Conservation (phyloP, 2,888 invertebrate genomes). For the Pachycephus smyrnensis region DNA sequence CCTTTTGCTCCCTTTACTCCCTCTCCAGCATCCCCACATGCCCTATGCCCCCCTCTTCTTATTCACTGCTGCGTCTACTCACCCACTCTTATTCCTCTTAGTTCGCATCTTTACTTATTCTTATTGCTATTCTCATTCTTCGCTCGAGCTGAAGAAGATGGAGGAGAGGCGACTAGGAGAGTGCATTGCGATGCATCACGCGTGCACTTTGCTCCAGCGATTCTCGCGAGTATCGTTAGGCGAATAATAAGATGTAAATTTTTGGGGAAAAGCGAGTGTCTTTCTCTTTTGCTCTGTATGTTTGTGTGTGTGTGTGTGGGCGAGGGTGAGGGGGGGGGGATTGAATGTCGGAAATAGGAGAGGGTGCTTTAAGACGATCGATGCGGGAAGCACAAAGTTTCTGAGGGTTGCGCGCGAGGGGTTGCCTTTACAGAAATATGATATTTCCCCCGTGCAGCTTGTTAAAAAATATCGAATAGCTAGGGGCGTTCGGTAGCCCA, state of each 20-base stretch:
- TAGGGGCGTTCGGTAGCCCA: not conserved
- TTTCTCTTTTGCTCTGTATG: no score
- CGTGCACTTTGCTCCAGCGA: no score
- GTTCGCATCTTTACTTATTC: no score
- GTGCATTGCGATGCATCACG: no score
- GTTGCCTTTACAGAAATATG: constrained; percentile 56
- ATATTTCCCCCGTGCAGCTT: constrained; percentile 51
- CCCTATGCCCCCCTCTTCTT: not conserved
- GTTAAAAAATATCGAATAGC: constrained; percentile 57
- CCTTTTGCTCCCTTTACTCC: constrained; percentile 23
- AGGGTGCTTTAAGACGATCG: constrained; percentile 54
- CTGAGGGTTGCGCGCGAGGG: constrained; percentile 14
- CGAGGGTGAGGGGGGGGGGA: not conserved
- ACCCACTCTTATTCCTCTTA: no score
- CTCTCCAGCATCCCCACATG: constrained; percentile 6
- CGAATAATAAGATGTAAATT: constrained; percentile 19
- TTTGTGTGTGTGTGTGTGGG: no score
- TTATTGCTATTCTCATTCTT: no score
- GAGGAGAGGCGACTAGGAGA: no score
- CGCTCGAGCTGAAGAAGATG: no score
- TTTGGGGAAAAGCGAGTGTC: not conserved
- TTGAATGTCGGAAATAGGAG: constrained; percentile 49
- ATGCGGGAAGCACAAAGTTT: constrained; percentile 25
- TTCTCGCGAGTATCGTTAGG: not conserved
- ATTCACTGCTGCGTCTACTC: not conserved